phyloP scores from a whole-genome alignment of 2,113 vertebrate species.

The Melospiza georgiana region DNA sequence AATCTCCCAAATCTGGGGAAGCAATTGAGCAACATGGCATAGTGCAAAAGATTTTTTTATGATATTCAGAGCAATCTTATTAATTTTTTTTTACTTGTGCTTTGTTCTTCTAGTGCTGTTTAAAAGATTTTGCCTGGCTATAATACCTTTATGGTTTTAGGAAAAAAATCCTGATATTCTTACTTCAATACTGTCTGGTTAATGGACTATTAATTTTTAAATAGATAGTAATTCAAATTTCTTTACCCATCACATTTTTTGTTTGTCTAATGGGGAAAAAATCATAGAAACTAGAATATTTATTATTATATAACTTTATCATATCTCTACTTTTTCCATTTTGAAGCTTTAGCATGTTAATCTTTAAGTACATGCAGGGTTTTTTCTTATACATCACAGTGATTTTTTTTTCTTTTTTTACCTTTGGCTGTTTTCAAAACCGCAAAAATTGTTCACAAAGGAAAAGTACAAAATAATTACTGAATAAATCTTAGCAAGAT shows the following conservation, averaged over 20 bases:
- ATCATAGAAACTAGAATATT: neutral
- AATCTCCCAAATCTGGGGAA: neutral
- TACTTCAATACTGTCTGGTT: neutral
- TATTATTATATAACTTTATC: neutral
- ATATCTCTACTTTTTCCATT: neutral
- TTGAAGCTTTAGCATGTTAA: neutral
- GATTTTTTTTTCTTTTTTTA: neutral
- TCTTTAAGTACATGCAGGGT: neutral
- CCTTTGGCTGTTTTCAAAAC: neutral
- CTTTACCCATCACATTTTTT: neutral
- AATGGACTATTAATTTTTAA: constrained; percentile 10
- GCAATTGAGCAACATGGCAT: neutral
- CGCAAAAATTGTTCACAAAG: neutral
- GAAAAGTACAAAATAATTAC: neutral
- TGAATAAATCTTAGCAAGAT: neutral
- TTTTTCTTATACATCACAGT: neutral
- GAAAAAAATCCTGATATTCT: neutral
- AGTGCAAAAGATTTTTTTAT: neutral
- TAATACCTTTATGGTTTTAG: neutral
- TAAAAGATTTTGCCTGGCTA: neutral
- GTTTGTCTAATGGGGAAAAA: neutral
- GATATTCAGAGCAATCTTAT: neutral
- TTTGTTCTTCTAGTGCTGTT: neutral
- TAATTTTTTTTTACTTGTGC: neutral
- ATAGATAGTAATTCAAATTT: neutral